Evolutionary conservation across 1,140 invertebrate genomes (phyloP).

Genomic region (Pseudomyrmex cubaensis): DNA sequence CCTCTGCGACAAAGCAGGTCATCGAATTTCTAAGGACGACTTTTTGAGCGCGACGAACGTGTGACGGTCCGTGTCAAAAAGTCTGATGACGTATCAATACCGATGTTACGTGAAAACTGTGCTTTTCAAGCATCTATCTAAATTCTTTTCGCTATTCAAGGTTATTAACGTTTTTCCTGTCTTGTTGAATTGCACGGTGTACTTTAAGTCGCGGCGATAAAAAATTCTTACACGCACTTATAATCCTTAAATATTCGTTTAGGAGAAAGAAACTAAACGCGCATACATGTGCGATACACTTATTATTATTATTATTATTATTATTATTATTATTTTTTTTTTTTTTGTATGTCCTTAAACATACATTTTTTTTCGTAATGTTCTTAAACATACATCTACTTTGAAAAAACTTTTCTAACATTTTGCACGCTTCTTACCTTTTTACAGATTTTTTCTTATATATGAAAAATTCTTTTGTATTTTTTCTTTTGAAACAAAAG

Average conservation of each 20-base stretch:
- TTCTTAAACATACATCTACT: too few species aligned
- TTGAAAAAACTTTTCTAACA: too few species aligned
- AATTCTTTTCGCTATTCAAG: constrained; percentile 2
- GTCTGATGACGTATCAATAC: constrained; percentile 42
- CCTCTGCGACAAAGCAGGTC: constrained; percentile 29
- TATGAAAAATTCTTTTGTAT: too few species aligned
- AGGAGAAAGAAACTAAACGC: not conserved
- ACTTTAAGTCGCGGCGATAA: constrained; percentile 1
- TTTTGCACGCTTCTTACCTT: too few species aligned
- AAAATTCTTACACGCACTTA: not conserved
- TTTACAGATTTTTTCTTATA: too few species aligned
- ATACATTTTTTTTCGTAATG: too few species aligned
- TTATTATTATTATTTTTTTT: too few species aligned
- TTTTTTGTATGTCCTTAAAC: too few species aligned
- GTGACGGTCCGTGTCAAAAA: not conserved
- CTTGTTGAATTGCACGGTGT: not conserved
- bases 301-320: too few species aligned
- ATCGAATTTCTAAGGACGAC: constrained; percentile 48
- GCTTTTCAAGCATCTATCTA: not conserved
- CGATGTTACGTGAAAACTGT: too few species aligned
- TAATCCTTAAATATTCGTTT: not conserved
- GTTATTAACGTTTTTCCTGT: constrained; percentile 23
- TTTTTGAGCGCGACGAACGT: constrained; percentile 4
- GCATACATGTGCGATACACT: too few species aligned
- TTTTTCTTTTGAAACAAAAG: too few species aligned